Conservation (phyloP, 2,888 invertebrate genomes). For the Glomeris marginata region DNA sequence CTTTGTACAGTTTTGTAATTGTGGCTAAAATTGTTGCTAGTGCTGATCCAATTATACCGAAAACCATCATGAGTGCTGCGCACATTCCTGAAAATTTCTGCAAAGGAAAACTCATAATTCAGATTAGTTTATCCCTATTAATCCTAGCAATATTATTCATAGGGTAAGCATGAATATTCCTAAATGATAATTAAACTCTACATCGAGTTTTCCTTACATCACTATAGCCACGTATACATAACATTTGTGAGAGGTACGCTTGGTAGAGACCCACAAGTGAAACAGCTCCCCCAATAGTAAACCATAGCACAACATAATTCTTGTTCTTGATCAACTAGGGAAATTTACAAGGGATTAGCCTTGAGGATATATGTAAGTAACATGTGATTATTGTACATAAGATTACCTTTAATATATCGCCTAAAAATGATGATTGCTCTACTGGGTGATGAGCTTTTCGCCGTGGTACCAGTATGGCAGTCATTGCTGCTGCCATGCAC, state of each 20-base stretch:
- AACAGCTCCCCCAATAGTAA: constrained; percentile 32
- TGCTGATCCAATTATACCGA: constrained; percentile 32
- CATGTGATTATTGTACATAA: no score
- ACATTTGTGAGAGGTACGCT: constrained; percentile 34
- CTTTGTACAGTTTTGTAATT: constrained; percentile 32
- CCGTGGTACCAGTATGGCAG: no score
- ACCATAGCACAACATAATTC: constrained; percentile 27
- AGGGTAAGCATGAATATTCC: background rate
- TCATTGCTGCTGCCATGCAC: background rate
- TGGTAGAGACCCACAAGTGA: constrained; percentile 34
- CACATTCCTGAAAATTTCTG: constrained; percentile 32
- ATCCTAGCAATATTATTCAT: constrained; percentile 7
- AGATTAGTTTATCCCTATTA: no score
- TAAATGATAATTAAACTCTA: no score
- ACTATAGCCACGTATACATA: constrained; percentile 34
- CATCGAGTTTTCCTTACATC: constrained; percentile 26
- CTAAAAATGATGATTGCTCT: no score
- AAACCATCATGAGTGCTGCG: constrained; percentile 32
- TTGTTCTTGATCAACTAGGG: constrained; percentile 18
- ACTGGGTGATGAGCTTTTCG: no score
- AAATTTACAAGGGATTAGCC: background rate
- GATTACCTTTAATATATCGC: no score
- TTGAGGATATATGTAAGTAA: no score
- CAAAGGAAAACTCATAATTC: constrained; percentile 9
- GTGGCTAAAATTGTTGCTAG: constrained; percentile 32